Evolutionary conservation across 2,797 vertebrate species (phyloP).

Genomic region (Heterohyrax brucei): DNA sequence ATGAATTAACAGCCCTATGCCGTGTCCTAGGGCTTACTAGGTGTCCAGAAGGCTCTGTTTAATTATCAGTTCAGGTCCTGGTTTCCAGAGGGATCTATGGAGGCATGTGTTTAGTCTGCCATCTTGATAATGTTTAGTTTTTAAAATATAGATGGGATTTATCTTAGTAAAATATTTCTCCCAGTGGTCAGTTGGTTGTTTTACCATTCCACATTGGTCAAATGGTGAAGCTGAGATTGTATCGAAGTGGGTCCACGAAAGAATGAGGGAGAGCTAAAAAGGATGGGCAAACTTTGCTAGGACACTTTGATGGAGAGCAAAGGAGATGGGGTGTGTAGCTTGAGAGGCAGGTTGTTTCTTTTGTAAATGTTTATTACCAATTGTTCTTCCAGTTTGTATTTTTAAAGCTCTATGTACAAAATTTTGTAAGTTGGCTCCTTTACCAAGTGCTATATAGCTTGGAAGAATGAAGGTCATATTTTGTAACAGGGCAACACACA

Average conservation of each 20-base stretch:
- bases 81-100: too few relatives aligned
- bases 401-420: background rate
- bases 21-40: too few relatives aligned
- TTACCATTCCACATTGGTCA: background rate
- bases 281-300: fast-evolving
- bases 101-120: too few relatives aligned
- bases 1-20: too few relatives aligned
- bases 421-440: background rate
- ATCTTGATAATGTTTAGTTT: too few relatives aligned
- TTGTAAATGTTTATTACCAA: background rate
- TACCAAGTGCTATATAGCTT: background rate
- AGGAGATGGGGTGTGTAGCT: background rate
- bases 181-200: background rate
- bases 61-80: too few relatives aligned
- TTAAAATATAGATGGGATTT: background rate
- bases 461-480: background rate
- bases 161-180: background rate
- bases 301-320: background rate
- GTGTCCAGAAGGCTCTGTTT: too few relatives aligned
- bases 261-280: too few relatives aligned
- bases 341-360: background rate
- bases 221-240: background rate
- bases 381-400: background rate
- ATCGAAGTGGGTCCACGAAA: background rate
- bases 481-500: background rate